Evolutionary conservation across 2,113 vertebrate species (phyloP), one percentile per base, ranked within the genome.

Genomic region (Trichomycterus rosablanca): DNA sequence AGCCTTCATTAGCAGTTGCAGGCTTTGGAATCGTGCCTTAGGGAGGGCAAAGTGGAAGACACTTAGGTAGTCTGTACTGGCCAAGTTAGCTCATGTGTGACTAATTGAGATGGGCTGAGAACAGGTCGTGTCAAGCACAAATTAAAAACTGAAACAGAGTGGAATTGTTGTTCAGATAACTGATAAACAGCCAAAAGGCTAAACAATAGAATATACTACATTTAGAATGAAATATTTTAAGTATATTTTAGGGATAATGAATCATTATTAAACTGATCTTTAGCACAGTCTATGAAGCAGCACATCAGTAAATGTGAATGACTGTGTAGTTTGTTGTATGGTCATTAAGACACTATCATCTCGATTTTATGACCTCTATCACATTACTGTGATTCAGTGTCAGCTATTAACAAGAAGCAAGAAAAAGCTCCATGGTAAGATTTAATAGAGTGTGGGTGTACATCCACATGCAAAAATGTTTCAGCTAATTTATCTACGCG

Each of bases 1-100:
- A 81, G 76, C 79, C 74, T 81, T 86, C 79, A 82, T 84, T 83
- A 85, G 75, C 75, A 70, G 62, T 59, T 64, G 59, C 62, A 43
- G 43, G 40, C 53, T 68, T 58, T 70, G 63, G 61, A 72, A 51
- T 23, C 67, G 78, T 67, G 72, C 73, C 66, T 66, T 43, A 22
- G 54, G 46, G 72, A 72, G 68, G 72, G 59, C 63, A 48, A 59
- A 81, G 76, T 64, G 77, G 72, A 76, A 74, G 77, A 57, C 64
- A 70, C 60, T 43, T 59, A 70, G 74, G 77, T 63, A 49, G 28
- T 57, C 45, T 10, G 64, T 81, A 74, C 76, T 26, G 5, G 59
- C 73, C 76, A 57, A 15, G 77, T 68, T 72, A 76, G 74, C 74
- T 76, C 73, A 82, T 71, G 77, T 74, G 66, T 70, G 68, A 78